Evolutionary conservation across 2,113 vertebrate genomes (phyloP).

Genomic region (Stomatorhinus ivindoensis): DNA sequence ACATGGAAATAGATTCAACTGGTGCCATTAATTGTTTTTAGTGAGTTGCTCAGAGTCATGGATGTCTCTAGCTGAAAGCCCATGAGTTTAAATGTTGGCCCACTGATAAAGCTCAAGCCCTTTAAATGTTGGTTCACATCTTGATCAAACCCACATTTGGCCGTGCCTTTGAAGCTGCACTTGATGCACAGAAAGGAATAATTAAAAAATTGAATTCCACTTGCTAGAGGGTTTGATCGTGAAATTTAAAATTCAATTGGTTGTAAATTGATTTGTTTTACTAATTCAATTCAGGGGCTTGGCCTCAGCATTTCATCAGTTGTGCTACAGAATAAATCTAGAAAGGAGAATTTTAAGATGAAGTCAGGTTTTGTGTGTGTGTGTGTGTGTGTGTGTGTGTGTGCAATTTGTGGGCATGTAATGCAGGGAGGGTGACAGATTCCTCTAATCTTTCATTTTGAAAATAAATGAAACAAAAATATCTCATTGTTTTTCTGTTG

Average conservation of each 20-base stretch:
- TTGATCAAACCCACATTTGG: neutral
- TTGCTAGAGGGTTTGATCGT: neutral
- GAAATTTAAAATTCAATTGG: slow-evolving; percentile 3
- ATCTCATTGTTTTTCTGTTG: neutral
- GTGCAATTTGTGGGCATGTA: neutral
- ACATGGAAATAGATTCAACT: neutral
- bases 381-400: neutral
- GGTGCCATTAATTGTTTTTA: neutral
- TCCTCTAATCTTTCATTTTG: neutral
- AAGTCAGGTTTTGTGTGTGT: neutral
- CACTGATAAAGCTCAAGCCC: neutral
- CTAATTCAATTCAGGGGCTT: slow-evolving; percentile 5
- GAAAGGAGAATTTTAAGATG: neutral
- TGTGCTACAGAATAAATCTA: slow-evolving; percentile 5
- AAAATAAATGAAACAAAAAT: neutral
- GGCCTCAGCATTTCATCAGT: neutral
- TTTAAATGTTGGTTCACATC: neutral
- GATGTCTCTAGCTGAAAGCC: neutral
- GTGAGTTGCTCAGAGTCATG: neutral
- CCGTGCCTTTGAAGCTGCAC: neutral
- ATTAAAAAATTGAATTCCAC: neutral
- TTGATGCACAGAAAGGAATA: neutral
- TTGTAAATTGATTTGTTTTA: slow-evolving; percentile 13
- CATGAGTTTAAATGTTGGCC: neutral
- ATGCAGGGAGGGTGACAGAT: neutral